A percentile compares a stretch with the other conserved stretches of the same genome.
These are phyloP conservation scores for Aleadryas rufinucha DNA, from an alignment of 2,113 vertebrate genomes.

Conservation along the genomic window DNA sequence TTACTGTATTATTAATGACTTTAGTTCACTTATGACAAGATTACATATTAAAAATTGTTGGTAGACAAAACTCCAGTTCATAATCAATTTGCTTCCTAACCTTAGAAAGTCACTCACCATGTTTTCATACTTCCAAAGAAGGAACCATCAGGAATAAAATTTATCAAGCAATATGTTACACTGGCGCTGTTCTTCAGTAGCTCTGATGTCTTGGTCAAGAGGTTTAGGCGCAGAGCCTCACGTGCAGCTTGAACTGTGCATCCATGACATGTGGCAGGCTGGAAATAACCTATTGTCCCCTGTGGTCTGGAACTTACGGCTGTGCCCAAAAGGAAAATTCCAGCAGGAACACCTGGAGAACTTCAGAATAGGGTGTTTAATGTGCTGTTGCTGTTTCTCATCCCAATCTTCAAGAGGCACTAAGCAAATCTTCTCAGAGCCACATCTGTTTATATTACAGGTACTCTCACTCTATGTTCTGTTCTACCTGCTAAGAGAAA, in stretches of 20 bases:
- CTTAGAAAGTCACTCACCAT: constrained; percentile 57
- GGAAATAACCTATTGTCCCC: background rate
- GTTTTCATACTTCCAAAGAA: constrained; percentile 34
- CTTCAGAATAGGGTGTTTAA: background rate
- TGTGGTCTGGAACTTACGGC: background rate
- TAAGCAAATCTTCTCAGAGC: background rate
- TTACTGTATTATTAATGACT: constrained; percentile 86
- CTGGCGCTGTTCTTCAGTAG: background rate
- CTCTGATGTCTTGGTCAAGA: background rate
- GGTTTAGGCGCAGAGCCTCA: background rate
- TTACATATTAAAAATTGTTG: constrained; percentile 80
- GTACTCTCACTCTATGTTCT: background rate
- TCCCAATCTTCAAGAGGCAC: background rate
- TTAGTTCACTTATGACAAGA: constrained; percentile 79
- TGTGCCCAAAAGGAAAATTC: background rate
- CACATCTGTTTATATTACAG: rapidly evolving
- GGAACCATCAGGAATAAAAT: constrained; percentile 5
- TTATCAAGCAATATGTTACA: background rate
- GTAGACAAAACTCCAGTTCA: constrained; percentile 76
- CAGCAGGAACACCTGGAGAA: background rate
- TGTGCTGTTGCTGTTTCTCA: background rate
- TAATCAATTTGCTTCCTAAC: constrained; percentile 75
- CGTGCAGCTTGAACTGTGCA: background rate
- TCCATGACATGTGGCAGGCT: rapidly evolving
- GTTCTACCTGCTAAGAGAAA: background rate